Conservation (phyloP, 2,888 invertebrate genomes). For the Chloroclystis v-ata region DNA sequence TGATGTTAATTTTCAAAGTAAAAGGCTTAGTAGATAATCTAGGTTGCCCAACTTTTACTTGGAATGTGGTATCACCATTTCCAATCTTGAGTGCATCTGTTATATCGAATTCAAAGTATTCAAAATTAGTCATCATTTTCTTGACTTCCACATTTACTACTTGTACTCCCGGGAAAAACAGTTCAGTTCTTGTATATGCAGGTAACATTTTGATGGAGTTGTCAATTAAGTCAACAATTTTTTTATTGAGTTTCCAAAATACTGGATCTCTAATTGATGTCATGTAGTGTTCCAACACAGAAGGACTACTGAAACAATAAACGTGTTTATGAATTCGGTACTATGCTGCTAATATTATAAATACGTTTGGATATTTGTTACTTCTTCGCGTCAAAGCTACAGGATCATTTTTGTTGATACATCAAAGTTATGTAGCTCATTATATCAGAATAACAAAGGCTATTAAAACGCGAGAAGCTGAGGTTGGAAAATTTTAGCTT, state of each 20-base stretch:
- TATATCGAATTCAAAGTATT: conserved; percentile 81
- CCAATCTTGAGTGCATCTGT: conserved; percentile 76
- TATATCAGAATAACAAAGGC: no score
- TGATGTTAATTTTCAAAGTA: conserved; percentile 79
- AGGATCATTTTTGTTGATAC: no score
- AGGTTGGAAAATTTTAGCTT: not conserved
- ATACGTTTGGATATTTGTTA: no score
- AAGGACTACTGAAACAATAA: conserved; percentile 48
- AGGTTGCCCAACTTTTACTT: conserved; percentile 73
- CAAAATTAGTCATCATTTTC: conserved; percentile 81
- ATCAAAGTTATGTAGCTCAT: no score
- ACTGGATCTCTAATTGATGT: conserved; percentile 83
- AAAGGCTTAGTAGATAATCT: conserved; percentile 86
- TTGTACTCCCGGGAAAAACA: conserved; percentile 80
- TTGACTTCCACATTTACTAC: conserved; percentile 80
- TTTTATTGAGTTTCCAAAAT: conserved; percentile 82
- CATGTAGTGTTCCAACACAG: conserved; percentile 69
- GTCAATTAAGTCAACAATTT: conserved; percentile 75
- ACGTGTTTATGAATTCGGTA: no score
- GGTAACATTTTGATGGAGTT: conserved; percentile 76
- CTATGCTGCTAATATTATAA: no score
- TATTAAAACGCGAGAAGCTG: no score
- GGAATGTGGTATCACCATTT: conserved; percentile 48
- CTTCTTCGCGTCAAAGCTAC: no score
- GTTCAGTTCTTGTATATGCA: conserved; percentile 78